Evolutionary conservation across 2,113 vertebrate species (phyloP).

Genomic region (Tragelaphus scriptus): DNA sequence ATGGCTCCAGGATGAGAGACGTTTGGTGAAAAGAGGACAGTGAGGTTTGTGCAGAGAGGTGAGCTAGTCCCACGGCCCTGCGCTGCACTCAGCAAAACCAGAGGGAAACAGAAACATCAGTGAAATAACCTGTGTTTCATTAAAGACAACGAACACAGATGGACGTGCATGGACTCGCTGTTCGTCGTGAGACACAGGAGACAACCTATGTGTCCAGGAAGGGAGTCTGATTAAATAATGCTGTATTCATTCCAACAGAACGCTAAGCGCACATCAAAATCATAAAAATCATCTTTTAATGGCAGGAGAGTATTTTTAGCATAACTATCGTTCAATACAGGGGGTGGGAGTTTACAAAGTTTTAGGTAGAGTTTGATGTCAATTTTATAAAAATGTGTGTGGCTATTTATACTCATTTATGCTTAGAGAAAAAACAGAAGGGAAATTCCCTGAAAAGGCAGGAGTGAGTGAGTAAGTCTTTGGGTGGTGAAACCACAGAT

Average conservation of each 20-base stretch:
- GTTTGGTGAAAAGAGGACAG: accelerated
- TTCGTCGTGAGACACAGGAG: neutral
- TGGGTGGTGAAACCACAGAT: neutral
- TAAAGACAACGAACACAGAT: neutral
- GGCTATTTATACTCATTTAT: neutral
- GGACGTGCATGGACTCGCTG: accelerated
- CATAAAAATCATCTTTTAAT: neutral
- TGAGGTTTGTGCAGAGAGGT: neutral
- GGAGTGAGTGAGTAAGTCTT: neutral
- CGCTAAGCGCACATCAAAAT: neutral
- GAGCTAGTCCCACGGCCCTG: neutral
- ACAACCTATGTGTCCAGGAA: neutral
- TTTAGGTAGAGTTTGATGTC: neutral
- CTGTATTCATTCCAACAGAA: neutral
- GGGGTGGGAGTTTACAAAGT: neutral
- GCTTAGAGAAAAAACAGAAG: neutral
- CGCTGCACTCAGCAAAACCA: neutral
- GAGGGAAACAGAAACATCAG: neutral
- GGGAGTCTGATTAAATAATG: neutral
- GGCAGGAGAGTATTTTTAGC: neutral
- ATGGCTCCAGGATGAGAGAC: neutral
- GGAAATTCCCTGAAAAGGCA: neutral
- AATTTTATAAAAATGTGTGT: neutral
- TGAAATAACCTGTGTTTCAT: neutral
- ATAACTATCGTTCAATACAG: accelerated